Conservation (phyloP, 2,797 vertebrate genomes). For the Acomys russatus region DNA sequence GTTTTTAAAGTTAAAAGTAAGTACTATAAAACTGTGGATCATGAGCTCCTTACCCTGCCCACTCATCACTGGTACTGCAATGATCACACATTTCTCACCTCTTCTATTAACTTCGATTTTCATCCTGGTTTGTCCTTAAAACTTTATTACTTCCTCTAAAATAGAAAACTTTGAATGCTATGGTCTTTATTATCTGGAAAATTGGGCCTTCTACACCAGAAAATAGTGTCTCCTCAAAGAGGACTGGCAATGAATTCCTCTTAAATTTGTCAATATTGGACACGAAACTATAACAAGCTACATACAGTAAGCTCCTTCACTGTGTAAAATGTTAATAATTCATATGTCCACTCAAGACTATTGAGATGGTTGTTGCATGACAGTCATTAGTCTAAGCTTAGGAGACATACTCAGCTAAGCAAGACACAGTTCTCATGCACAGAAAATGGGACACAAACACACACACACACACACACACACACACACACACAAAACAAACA, state of each 20-base stretch:
- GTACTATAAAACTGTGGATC: background rate
- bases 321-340: constrained; percentile 69
- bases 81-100: background rate
- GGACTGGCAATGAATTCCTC: background rate
- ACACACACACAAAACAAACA: no score
- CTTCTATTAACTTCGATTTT: background rate
- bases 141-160: constrained; percentile 15
- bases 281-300: background rate
- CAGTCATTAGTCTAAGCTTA: constrained; percentile 18
- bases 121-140: background rate
- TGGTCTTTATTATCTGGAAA: background rate
- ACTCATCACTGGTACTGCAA: background rate
- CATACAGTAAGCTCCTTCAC: background rate
- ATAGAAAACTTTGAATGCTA: background rate
- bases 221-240: background rate
- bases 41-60: background rate
- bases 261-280: constrained; percentile 38
- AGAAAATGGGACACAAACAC: background rate
- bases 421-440: background rate
- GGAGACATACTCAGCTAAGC: background rate
- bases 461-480: no score
- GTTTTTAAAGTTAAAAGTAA: background rate
- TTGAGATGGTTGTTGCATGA: background rate
- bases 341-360: background rate
- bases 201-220: background rate